Conservation (phyloP, 1,140 invertebrate genomes). For the Macrobrachium rosenbergii region DNA sequence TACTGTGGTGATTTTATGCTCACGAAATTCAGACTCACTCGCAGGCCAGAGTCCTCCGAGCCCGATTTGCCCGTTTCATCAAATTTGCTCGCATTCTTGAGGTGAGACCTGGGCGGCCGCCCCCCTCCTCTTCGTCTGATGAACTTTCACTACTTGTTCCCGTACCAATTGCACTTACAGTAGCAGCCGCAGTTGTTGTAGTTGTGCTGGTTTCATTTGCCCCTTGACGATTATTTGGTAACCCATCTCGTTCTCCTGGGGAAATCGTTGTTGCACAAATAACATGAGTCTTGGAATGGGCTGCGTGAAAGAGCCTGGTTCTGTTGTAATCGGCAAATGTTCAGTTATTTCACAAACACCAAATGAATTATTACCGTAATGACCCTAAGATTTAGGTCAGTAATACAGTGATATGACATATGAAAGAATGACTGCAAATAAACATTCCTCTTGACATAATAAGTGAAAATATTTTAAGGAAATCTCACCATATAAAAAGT, state of each 20-base stretch:
- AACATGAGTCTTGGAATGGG: too few species aligned
- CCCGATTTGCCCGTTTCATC: conserved; percentile 39
- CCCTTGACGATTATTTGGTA: background rate
- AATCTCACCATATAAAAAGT: conserved; percentile 35
- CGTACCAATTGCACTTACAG: conserved; percentile 13
- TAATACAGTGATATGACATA: too few species aligned
- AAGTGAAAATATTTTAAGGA: too few species aligned
- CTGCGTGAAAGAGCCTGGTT: background rate
- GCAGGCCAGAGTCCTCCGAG: conserved; percentile 46
- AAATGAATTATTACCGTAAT: too few species aligned
- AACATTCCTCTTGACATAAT: too few species aligned
- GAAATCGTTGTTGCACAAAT: too few species aligned
- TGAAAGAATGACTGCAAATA: too few species aligned
- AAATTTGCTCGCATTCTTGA: conserved; percentile 51
- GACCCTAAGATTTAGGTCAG: too few species aligned
- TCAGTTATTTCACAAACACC: too few species aligned
- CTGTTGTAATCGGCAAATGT: too few species aligned
- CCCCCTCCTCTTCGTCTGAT: conserved; percentile 65
- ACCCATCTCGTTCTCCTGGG: conserved; percentile 42
- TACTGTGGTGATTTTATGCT: background rate
- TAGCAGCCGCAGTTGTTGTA: background rate
- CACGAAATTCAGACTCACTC: conserved; percentile 46
- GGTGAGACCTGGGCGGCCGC: conserved; percentile 25
- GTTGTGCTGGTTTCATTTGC: background rate
- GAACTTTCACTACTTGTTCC: conserved; percentile 51